phyloP scores from a whole-genome alignment of 2,797 vertebrate species.

The Spinus pinus region DNA sequence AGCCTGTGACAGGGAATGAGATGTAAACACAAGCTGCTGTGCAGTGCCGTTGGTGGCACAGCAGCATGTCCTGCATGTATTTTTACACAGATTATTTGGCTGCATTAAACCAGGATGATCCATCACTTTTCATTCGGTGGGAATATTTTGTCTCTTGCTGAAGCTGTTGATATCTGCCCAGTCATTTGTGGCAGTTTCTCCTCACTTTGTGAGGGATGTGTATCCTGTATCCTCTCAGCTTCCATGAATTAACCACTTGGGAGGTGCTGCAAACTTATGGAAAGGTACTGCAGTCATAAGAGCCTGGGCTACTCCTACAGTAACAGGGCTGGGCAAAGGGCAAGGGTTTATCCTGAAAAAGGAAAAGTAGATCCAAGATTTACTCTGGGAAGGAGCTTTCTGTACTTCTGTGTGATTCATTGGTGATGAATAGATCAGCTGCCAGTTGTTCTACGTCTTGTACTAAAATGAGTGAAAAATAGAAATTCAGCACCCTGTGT shows the following conservation, averaged over 20 bases:
- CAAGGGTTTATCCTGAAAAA: not conserved
- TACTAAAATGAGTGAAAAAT: not conserved
- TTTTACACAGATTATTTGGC: constrained; percentile 44
- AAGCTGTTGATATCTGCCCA: not conserved
- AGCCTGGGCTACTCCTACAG: not conserved
- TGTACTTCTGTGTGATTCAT: not conserved
- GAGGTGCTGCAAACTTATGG: not conserved
- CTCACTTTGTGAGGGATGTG: not conserved
- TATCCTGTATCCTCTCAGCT: not conserved
- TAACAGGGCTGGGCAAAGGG: not conserved
- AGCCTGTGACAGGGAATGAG: constrained; percentile 7
- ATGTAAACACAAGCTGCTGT: constrained; percentile 57
- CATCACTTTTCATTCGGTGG: not conserved
- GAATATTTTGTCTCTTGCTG: constrained; percentile 15
- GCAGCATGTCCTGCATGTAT: constrained; percentile 29
- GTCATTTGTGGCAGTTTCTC: not conserved
- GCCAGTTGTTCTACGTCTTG: not conserved
- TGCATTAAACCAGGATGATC: not conserved
- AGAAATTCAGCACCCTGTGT: not conserved
- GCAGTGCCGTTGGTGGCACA: constrained; percentile 26
- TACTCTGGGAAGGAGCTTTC: not conserved
- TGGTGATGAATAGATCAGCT: not conserved
- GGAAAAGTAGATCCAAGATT: not conserved
- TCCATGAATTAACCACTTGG: not conserved
- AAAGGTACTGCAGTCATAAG: not conserved